Evolutionary conservation across 2,113 vertebrate species (phyloP).

Genomic region (Gnathonemus echidnorhynchus): DNA sequence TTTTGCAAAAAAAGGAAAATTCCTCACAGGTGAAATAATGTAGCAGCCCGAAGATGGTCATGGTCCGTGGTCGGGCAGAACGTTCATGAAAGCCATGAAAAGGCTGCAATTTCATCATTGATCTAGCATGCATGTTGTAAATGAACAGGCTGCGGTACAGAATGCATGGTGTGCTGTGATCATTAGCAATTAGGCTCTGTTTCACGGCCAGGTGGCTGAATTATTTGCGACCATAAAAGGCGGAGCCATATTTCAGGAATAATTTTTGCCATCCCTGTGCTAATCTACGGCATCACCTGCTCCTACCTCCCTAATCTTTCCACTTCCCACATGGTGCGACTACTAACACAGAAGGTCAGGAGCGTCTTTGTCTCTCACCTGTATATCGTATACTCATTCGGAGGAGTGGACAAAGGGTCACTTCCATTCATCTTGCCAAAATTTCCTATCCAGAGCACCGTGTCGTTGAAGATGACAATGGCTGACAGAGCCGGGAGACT

Average conservation of each 20-base stretch:
- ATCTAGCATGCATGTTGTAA: neutral
- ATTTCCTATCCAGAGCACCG: conserved; percentile 84
- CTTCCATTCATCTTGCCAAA: conserved; percentile 80
- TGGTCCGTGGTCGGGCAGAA: neutral
- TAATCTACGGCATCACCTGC: neutral
- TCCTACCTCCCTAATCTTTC: neutral
- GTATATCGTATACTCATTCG: conserved; percentile 81
- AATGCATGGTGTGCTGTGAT: neutral
- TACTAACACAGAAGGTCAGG: neutral
- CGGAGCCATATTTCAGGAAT: neutral
- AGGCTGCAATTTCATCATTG: neutral
- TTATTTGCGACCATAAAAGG: neutral
- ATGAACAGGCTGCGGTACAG: neutral
- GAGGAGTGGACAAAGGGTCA: conserved; percentile 60
- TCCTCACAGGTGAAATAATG: neutral
- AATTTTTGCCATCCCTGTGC: neutral
- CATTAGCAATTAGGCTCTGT: neutral
- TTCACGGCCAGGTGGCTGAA: neutral
- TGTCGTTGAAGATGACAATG: conserved; percentile 78
- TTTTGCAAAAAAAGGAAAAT: neutral
- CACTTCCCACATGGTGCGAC: no score
- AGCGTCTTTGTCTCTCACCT: conserved; percentile 56
- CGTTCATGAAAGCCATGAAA: neutral
- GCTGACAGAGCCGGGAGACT: conserved; percentile 75
- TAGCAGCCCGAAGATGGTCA: neutral